A percentile compares a stretch with the other conserved stretches of the same genome.
Conservation (phyloP, 2,797 vertebrate genomes). For the Gallinago nigripennis region DNA sequence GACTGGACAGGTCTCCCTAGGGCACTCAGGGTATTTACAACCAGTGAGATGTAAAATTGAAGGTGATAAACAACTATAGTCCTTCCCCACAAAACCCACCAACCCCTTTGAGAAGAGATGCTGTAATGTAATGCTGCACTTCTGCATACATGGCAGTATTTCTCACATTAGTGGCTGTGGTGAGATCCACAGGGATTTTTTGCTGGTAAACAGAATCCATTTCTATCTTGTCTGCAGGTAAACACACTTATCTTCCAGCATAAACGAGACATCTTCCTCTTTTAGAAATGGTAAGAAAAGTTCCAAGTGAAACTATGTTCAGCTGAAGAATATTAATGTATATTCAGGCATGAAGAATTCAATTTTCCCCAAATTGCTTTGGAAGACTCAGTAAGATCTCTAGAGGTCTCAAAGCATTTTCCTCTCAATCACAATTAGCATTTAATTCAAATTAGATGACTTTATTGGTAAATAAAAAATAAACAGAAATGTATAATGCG, state of each 20-base stretch:
- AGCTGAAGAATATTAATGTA: conserved; percentile 38
- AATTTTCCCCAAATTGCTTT: not conserved
- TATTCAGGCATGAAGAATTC: conserved; percentile 43
- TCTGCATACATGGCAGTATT: conserved; percentile 15
- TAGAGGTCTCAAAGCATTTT: conserved; percentile 38
- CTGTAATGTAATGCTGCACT: conserved; percentile 22
- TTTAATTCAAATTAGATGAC: conserved; percentile 41
- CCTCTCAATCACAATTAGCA: conserved; percentile 27
- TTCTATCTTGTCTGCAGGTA: conserved; percentile 35
- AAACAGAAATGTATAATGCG: not conserved
- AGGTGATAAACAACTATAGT: not conserved
- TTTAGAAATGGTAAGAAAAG: conserved; percentile 23
- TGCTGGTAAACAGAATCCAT: conserved; percentile 11
- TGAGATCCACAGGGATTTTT: conserved; percentile 3
- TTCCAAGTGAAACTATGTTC: not conserved
- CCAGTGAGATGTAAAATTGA: not conserved
- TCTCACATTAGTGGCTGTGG: conserved; percentile 22
- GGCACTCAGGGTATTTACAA: not conserved
- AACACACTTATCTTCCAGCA: conserved; percentile 24
- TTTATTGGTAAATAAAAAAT: conserved; percentile 49
- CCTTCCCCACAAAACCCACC: not conserved
- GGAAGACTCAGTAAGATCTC: conserved; percentile 1
- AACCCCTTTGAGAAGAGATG: not conserved
- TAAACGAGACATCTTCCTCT: not conserved
- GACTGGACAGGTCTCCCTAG: not conserved